Evolutionary conservation across 2,113 vertebrate species (phyloP).

Genomic region (Engraulis encrasicolus): DNA sequence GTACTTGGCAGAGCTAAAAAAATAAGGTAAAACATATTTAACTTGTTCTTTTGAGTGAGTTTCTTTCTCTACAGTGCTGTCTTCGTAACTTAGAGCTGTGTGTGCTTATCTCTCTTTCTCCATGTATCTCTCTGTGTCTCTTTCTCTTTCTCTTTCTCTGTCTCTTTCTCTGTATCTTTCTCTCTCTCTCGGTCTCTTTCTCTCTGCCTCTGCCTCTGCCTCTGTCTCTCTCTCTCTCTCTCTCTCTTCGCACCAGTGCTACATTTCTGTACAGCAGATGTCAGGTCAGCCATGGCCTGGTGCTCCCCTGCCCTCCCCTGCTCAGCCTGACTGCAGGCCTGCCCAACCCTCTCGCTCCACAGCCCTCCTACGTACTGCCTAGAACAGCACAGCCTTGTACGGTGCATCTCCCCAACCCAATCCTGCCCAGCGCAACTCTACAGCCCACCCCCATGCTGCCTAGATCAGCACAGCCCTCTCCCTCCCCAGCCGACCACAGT

Average conservation of each 20-base stretch:
- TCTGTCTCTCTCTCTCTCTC: neutral
- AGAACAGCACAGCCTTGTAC: no score
- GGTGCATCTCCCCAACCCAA: no score
- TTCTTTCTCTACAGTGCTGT: neutral
- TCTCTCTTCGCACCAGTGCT: neutral
- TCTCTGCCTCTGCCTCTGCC: neutral
- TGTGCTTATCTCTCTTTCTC: neutral
- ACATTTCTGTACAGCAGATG: constrained; percentile 4
- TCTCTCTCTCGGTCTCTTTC: neutral
- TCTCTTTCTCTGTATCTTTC: neutral
- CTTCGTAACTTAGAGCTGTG: neutral
- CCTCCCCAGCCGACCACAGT: no score
- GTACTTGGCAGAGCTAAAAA: neutral
- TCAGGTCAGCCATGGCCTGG: neutral
- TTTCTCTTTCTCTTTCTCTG: neutral
- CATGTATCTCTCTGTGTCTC: neutral
- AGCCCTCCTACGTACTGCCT: no score
- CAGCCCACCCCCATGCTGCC: no score
- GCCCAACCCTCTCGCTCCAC: no score
- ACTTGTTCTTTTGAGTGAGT: neutral
- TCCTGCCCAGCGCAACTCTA: no score
- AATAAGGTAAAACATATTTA: neutral
- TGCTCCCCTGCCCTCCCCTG: neutral
- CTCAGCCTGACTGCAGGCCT: no score
- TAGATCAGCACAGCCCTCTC: no score